Percentiles rank a stretch among this genome's conserved stretches.
Evolutionary conservation across 2,113 vertebrate genomes (phyloP).

Genomic region (Ammodytes marinus): DNA sequence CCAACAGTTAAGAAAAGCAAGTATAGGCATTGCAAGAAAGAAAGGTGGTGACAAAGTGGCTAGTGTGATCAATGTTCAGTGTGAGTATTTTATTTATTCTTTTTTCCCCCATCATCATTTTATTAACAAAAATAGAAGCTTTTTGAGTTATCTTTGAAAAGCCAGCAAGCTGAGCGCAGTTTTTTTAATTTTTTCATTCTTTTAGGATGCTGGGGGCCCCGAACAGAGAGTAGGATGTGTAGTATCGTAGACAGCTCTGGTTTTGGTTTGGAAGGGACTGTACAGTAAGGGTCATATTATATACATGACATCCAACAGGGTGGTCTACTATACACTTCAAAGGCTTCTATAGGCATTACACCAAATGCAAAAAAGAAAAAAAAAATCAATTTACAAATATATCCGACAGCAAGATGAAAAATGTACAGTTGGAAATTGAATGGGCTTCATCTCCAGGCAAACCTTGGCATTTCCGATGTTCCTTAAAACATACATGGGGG

Average conservation of each 20-base stretch:
- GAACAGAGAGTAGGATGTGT: slow-evolving; percentile 64
- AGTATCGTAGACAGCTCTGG: slow-evolving; percentile 76
- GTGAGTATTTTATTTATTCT: slow-evolving; percentile 78
- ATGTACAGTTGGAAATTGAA: slow-evolving; percentile 43
- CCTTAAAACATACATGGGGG: slow-evolving; percentile 2
- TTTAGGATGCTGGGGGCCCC: slow-evolving; percentile 40
- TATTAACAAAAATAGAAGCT: slow-evolving; percentile 89
- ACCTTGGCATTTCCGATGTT: slow-evolving; percentile 35
- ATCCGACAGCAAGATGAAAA: slow-evolving; percentile 49
- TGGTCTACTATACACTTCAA: slow-evolving; percentile 71
- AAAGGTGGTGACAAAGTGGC: slow-evolving; percentile 82
- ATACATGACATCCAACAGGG: slow-evolving; percentile 76
- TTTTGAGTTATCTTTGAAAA: slow-evolving; percentile 84
- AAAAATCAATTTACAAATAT: slow-evolving; percentile 42
- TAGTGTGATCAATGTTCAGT: slow-evolving; percentile 81
- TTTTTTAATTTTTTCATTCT: background rate
- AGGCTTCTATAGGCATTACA: slow-evolving; percentile 75
- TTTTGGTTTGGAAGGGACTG: slow-evolving; percentile 79
- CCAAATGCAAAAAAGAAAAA: slow-evolving; percentile 59
- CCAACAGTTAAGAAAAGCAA: slow-evolving; percentile 54
- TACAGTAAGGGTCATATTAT: slow-evolving; percentile 72
- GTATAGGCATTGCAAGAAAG: slow-evolving; percentile 69
- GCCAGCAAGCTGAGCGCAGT: slow-evolving; percentile 70
- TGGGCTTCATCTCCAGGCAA: slow-evolving; percentile 50
- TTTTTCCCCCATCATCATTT: slow-evolving; percentile 74